phyloP scores from a whole-genome alignment of 2,888 invertebrate species.

The Nephrotoma guestfalica region DNA sequence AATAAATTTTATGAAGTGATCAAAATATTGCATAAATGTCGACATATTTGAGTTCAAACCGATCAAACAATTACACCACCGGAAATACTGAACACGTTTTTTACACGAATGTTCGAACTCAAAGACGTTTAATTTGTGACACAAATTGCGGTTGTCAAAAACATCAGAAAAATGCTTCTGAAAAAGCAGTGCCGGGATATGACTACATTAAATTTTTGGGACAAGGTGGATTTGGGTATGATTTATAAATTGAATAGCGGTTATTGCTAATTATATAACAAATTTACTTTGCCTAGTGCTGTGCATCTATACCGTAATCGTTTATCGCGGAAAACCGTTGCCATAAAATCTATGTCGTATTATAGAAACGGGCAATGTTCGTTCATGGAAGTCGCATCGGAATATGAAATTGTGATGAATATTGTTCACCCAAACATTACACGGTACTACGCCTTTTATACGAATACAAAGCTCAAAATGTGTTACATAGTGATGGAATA shows the following conservation, averaged over 20 bases:
- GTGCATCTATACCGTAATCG: background rate
- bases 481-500: slow-evolving; percentile 30
- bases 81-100: background rate
- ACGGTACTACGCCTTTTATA: slow-evolving; percentile 22
- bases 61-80: background rate
- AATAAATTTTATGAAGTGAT: too few species aligned
- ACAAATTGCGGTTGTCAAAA: background rate
- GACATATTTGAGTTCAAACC: too few species aligned
- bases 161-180: background rate
- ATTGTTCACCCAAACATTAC: slow-evolving; percentile 27
- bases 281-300: background rate
- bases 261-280: background rate
- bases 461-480: slow-evolving; percentile 15
- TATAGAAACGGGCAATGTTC: background rate
- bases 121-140: background rate
- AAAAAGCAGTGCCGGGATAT: background rate
- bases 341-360: background rate
- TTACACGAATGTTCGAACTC: background rate
- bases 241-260: background rate
- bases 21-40: too few species aligned
- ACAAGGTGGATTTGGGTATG: background rate
- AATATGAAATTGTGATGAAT: slow-evolving; percentile 27
- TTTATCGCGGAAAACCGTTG: background rate
- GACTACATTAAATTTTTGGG: background rate
- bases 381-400: background rate